These are phyloP conservation scores for Popillia japonica DNA, from an alignment of 1,140 invertebrate genomes.

Conservation along the genomic window DNA sequence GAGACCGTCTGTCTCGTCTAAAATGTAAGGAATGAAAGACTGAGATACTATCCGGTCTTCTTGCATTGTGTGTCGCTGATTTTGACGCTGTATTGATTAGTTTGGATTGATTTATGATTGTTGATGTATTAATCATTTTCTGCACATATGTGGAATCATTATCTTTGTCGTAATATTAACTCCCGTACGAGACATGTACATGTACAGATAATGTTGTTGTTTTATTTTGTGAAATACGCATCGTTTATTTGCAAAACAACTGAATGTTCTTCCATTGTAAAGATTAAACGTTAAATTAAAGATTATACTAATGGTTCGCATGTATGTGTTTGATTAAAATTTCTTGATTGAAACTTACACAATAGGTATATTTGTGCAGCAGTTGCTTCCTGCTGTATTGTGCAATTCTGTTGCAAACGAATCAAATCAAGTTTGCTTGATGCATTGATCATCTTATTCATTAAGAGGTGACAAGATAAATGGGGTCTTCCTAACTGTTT, in stretches of 20 bases:
- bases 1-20: not conserved
- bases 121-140: constrained; percentile 11
- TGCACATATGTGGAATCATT: constrained; percentile 15
- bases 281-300: no score
- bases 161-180: not conserved
- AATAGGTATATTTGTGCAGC: no score
- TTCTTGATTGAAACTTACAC: not conserved
- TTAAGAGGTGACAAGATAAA: no score
- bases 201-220: no score
- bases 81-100: not conserved
- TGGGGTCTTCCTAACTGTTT: no score
- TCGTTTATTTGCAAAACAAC: not conserved
- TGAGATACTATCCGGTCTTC: not conserved
- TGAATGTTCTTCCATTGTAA: no score
- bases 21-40: not conserved
- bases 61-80: no score
- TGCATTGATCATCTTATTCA: no score
- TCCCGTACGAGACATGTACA: no score
- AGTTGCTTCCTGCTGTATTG: no score
- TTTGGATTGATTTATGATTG: constrained; percentile 21
- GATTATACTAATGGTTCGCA: not conserved
- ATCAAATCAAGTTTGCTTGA: no score
- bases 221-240: not conserved
- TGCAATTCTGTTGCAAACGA: no score
- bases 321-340: not conserved